phyloP scores from a whole-genome alignment of 2,888 invertebrate genomes.

The Tiliacea citrago region DNA sequence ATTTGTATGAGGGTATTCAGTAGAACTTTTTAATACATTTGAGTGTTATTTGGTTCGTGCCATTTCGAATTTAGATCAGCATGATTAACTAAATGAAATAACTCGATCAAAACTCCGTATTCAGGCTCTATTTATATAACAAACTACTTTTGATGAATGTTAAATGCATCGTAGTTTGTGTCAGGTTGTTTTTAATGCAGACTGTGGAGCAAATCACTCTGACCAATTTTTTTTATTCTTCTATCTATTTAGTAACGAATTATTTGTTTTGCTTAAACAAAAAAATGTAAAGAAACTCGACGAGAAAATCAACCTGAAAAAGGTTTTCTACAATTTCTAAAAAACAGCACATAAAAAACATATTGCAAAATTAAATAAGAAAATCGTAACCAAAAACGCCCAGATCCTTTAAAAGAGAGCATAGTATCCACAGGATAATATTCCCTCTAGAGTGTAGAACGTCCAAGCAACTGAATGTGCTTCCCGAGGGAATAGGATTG shows the following conservation, averaged over 20 bases:
- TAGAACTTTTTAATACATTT: constrained; percentile 19
- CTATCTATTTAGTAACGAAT: neutral
- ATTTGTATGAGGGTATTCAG: constrained; percentile 16
- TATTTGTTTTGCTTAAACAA: neutral
- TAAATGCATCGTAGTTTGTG: constrained; percentile 12
- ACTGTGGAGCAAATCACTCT: neutral
- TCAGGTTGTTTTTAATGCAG: neutral
- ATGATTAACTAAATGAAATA: constrained; percentile 23
- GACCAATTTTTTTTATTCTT: neutral
- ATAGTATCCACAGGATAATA: constrained; percentile 39
- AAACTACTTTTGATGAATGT: constrained; percentile 22
- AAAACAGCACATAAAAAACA: neutral
- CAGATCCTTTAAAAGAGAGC: constrained; percentile 18
- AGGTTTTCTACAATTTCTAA: neutral
- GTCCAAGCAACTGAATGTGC: constrained; percentile 41
- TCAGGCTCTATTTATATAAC: constrained; percentile 20
- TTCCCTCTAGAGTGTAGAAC: constrained; percentile 30
- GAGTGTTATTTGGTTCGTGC: constrained; percentile 24
- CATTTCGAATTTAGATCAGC: constrained; percentile 38
- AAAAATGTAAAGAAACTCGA: neutral
- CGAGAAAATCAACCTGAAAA: neutral
- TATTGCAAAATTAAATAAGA: constrained; percentile 3
- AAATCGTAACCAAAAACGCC: constrained; percentile 10
- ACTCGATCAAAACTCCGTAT: neutral
- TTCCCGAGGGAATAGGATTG: constrained; percentile 41